Evolutionary conservation across 2,888 invertebrate species (phyloP).

Genomic region (Acrocyrtus sp.): DNA sequence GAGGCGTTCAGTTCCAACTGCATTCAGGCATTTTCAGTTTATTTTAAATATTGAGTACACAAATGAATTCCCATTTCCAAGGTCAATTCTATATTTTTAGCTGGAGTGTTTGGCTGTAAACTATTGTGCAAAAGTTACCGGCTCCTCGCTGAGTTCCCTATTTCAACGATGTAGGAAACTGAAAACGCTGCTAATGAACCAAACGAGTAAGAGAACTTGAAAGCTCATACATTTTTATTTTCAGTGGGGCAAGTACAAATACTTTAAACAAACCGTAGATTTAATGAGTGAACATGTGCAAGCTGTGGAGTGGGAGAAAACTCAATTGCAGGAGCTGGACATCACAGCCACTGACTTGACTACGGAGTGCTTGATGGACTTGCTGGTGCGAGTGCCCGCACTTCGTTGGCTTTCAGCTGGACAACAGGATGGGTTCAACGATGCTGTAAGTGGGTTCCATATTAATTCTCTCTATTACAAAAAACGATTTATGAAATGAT

Average conservation of each 20-base stretch:
- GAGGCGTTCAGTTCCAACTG: constrained; percentile 98
- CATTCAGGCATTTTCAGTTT: constrained; percentile 78
- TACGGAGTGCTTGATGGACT: constrained; percentile 91
- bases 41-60: constrained; percentile 5
- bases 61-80: neutral
- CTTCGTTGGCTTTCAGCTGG: constrained; percentile 93
- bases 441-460: constrained; percentile 76
- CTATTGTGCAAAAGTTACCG: constrained; percentile 96
- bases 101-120: constrained; percentile 97
- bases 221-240: neutral
- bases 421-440: constrained; percentile 97
- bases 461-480: neutral
- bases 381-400: constrained; percentile 87
- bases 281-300: constrained; percentile 91
- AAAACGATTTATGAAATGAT: neutral
- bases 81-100: constrained; percentile 9
- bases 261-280: constrained; percentile 69
- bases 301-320: constrained; percentile 99
- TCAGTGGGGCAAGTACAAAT: neutral
- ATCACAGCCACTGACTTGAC: constrained; percentile 97
- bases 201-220: constrained; percentile 84
- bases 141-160: constrained; percentile 92
- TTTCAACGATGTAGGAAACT: constrained; percentile 93
- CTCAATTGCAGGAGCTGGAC: constrained; percentile 92
- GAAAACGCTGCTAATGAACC: constrained; percentile 93